A percentile compares a stretch with the other conserved stretches of the same genome.
These are phyloP conservation scores for Naso thynnoides DNA, from an alignment of 2,797 vertebrate species.

Conservation along the genomic window DNA sequence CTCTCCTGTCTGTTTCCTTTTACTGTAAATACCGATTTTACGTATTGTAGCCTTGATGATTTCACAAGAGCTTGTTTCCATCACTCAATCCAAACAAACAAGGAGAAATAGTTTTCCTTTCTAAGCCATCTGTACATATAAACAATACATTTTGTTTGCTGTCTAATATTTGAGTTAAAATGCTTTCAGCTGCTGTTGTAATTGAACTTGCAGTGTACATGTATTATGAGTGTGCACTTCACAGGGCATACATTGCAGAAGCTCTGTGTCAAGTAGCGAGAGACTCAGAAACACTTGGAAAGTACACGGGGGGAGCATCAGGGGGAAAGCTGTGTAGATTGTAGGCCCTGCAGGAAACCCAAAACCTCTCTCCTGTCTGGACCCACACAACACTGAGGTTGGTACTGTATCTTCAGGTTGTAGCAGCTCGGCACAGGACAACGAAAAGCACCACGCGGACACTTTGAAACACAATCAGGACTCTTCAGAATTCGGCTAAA, in stretches of 20 bases:
- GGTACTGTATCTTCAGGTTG: conserved; percentile 4
- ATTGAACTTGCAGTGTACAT: conserved; percentile 38
- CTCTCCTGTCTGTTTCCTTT: not conserved
- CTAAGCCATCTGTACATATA: not conserved
- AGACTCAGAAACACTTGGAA: conserved; percentile 27
- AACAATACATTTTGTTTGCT: conserved; percentile 4
- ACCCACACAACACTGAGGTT: conserved; percentile 26
- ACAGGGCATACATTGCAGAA: conserved; percentile 30
- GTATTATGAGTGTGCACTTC: not conserved
- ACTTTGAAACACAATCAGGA: conserved; percentile 44
- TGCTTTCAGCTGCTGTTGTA: conserved; percentile 27
- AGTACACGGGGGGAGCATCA: not conserved
- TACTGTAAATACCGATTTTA: conserved; percentile 5
- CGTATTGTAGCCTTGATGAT: not conserved
- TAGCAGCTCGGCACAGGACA: conserved; percentile 8
- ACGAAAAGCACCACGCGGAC: conserved; percentile 15
- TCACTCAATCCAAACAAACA: not conserved
- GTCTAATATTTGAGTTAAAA: not conserved
- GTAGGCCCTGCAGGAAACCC: not conserved
- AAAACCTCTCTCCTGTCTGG: not conserved
- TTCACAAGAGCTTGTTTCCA: not conserved
- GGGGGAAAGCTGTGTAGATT: conserved; percentile 8
- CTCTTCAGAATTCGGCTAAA: conserved; percentile 41
- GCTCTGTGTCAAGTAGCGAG: conserved; percentile 17
- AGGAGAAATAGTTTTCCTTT: not conserved